These are phyloP conservation scores for Bufotes viridis DNA, from an alignment of 2,797 vertebrate species.

Conservation along the genomic window DNA sequence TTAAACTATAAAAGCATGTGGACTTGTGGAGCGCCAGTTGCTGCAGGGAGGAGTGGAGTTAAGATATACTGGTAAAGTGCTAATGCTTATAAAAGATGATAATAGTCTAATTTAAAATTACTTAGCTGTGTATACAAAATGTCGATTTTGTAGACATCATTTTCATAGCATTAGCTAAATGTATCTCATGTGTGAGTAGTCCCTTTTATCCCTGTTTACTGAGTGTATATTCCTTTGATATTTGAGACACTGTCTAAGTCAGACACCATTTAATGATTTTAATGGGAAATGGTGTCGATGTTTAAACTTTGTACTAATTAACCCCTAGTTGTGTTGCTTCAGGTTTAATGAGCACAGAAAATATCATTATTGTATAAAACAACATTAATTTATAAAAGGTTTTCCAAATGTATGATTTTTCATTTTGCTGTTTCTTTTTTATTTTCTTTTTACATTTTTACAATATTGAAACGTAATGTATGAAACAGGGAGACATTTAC, in stretches of 20 bases:
- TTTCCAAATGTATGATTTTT: neutral
- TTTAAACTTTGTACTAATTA: conserved; percentile 40
- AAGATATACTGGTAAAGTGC: neutral
- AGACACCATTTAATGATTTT: conserved; percentile 29
- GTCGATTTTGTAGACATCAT: neutral
- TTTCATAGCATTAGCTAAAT: neutral
- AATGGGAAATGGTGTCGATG: conserved; percentile 18
- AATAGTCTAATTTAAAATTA: neutral
- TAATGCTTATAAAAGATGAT: neutral
- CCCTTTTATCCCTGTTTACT: neutral
- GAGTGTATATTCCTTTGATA: neutral
- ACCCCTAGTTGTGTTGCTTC: conserved; percentile 20
- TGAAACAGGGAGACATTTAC: too few relatives aligned
- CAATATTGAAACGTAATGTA: too few relatives aligned
- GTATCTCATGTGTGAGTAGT: neutral
- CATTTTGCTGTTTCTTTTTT: neutral
- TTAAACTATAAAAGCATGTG: too few relatives aligned
- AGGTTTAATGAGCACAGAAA: conserved; percentile 46
- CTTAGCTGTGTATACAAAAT: neutral
- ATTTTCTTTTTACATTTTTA: neutral
- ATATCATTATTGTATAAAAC: conserved; percentile 6
- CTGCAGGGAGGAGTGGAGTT: too few relatives aligned
- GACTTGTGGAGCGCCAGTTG: too few relatives aligned
- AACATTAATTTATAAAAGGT: conserved; percentile 4
- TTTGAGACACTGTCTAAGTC: neutral